These are phyloP conservation scores for Nomada ferruginata DNA, from an alignment of 2,888 invertebrate genomes.

Conservation along the genomic window DNA sequence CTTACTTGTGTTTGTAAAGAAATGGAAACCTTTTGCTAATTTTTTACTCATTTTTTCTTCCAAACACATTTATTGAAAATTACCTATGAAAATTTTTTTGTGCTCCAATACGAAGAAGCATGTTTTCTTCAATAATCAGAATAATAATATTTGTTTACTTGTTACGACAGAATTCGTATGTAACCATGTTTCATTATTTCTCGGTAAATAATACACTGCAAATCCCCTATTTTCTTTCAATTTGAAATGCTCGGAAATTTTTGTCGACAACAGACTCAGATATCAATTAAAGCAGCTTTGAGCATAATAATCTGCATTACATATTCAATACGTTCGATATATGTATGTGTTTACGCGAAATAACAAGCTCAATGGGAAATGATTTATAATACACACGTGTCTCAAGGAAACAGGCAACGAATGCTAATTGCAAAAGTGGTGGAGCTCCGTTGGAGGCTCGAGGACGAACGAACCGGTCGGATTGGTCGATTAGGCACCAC, in stretches of 20 bases:
- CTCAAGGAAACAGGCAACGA: slow-evolving; percentile 22
- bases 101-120: too few relatives aligned
- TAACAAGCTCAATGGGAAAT: slow-evolving; percentile 4
- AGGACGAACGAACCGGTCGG: slow-evolving; percentile 80
- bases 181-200: too few relatives aligned
- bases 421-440: slow-evolving; percentile 25
- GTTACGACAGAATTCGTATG: too few relatives aligned
- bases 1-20: neutral
- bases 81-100: too few relatives aligned
- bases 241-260: neutral
- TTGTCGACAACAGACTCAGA: neutral
- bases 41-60: too few relatives aligned
- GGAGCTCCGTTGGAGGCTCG: slow-evolving; percentile 68
- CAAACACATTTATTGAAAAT: too few relatives aligned
- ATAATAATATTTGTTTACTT: too few relatives aligned
- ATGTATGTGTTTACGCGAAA: neutral
- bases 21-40: too few relatives aligned
- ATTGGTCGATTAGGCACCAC: slow-evolving; percentile 82
- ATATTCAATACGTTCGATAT: neutral
- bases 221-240: neutral
- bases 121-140: too few relatives aligned
- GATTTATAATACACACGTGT: slow-evolving; percentile 9
- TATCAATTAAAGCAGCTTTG: neutral
- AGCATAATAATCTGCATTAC: neutral
- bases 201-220: too few relatives aligned